Evolutionary conservation across 2,113 vertebrate genomes (phyloP), one percentile per base, ranked within the genome.

Genomic region (Atractosteus spatula): DNA sequence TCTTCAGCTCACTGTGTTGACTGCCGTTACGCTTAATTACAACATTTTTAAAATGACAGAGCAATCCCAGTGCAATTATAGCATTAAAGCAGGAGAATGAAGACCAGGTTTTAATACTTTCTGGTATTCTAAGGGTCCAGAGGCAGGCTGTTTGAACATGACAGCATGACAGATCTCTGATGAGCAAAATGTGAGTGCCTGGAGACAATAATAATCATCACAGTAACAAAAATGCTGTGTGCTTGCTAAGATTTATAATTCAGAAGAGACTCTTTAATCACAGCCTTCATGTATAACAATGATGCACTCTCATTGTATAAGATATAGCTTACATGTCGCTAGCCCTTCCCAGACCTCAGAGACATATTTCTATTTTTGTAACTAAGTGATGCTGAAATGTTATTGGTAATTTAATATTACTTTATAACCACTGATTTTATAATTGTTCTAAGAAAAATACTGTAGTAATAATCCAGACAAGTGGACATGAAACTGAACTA

Each of bases 41-140:
- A 81, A 77, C 80, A 84, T 82, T 74, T 83, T 79, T 84, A 76
- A 83, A 87, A 86, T 86, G 83, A 87, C 76, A 75, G 78, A 83
- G 74, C 78, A 86, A 78, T 80, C 68, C 66, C 69, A 55, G 41
- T 44, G 74, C 75, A 77, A 78, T 79, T 76, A 71, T 66, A 79
- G 73, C 76, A 72, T 82, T 74, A 81, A 29, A 65, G 71, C 78
- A 82, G 78, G 86, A 79, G 82, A 84, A 81, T 84, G 77, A 76
- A 82, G 77, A 6, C 71, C 41, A 78, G 76, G 83, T 82, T 74
- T 76, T 59, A 69, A 55, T 80, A 14, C 8, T 42, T 80, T 78
- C 83, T 84, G 82, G 80, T 76, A 66, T 71, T 73, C 73, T 29
- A 72, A 78, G 67, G 68, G 76, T 83, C 83, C 78, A 74, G 79